Evolutionary conservation across 2,888 invertebrate species (phyloP).

Genomic region (Sipha maydis): DNA sequence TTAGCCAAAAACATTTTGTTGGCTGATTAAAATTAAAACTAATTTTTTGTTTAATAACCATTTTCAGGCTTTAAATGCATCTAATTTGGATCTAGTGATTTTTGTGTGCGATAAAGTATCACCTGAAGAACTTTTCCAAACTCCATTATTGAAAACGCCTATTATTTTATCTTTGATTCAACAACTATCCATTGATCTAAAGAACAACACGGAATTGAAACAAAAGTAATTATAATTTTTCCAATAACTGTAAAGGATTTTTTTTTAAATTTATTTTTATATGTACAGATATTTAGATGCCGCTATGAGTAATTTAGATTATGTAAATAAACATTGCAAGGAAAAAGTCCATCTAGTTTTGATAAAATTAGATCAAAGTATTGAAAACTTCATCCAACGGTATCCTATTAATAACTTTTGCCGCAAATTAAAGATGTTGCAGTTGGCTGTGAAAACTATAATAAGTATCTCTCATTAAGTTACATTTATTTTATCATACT

Average conservation of each 20-base stretch:
- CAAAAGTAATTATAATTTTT: slow-evolving; percentile 72
- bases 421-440: slow-evolving; percentile 36
- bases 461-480: neutral
- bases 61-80: slow-evolving; percentile 82
- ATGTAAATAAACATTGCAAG: slow-evolving; percentile 70
- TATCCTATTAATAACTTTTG: neutral
- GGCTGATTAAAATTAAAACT: neutral
- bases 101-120: slow-evolving; percentile 87
- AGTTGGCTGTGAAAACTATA: slow-evolving; percentile 32
- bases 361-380: slow-evolving; percentile 6
- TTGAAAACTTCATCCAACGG: slow-evolving; percentile 23
- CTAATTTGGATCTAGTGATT: slow-evolving; percentile 87
- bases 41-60: slow-evolving; percentile 5
- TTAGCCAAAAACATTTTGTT: too few species aligned
- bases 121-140: slow-evolving; percentile 77
- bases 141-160: slow-evolving; percentile 66
- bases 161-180: slow-evolving; percentile 91
- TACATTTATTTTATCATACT: neutral
- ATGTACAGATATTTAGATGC: slow-evolving; percentile 83
- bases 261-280: slow-evolving; percentile 63
- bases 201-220: slow-evolving; percentile 84
- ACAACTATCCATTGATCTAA: slow-evolving; percentile 90
- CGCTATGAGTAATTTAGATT: slow-evolving; percentile 84
- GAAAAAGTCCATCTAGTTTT: slow-evolving; percentile 36
- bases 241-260: neutral